Evolutionary conservation across 1,140 invertebrate species (phyloP).

Genomic region (Metaphire vulgaris): DNA sequence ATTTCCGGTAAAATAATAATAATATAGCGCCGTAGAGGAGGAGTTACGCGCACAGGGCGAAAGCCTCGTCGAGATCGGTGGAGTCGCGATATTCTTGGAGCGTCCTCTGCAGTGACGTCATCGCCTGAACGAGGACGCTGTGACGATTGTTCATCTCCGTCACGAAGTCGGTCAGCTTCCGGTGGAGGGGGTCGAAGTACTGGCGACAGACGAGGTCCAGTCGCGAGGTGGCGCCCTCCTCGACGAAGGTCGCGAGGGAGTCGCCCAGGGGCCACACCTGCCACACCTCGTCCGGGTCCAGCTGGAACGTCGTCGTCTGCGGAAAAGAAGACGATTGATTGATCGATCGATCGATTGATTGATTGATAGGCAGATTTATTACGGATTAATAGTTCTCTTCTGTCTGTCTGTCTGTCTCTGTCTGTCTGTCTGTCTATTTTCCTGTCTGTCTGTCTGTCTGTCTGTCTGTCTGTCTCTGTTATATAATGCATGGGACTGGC

Average conservation of each 20-base stretch:
- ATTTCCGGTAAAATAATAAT: no score
- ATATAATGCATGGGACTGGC: no score
- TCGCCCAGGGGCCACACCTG: slow-evolving; percentile 13
- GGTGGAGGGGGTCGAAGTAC: slow-evolving; percentile 5
- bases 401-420: no score
- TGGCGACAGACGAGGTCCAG: neutral
- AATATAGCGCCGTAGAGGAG: no score
- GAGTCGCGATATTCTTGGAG: neutral
- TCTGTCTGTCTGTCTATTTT: no score
- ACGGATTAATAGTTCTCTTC: no score
- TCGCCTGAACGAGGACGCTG: neutral
- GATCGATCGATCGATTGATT: no score
- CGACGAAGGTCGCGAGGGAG: neutral
- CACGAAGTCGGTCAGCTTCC: neutral
- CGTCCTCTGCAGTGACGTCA: neutral
- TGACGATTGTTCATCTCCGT: neutral
- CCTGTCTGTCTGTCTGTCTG: no score
- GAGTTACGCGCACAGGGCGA: slow-evolving; percentile 16
- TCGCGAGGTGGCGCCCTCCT: neutral
- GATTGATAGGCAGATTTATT: no score
- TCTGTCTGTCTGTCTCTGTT: no score
- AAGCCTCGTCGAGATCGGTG: slow-evolving; percentile 4
- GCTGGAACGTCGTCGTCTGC: neutral
- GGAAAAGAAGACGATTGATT: no score
- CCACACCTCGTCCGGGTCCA: slow-evolving; percentile 8